Base-by-base conservation (phyloP, 2,797 vertebrate genomes). In the Eptatretus atami region DNA sequence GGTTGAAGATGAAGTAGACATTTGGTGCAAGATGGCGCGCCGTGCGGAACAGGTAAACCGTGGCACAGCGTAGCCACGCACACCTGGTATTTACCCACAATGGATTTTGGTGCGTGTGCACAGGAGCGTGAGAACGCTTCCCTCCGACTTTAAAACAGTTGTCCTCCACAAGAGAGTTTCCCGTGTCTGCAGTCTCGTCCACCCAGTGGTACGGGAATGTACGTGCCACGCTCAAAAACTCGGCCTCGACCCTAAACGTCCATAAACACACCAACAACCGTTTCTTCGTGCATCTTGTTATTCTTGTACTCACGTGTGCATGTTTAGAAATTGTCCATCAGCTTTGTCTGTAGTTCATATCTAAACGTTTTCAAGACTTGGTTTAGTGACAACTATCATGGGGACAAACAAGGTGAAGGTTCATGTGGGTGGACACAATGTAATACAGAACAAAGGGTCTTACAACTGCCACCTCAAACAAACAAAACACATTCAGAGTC, bases 221-320 rank as follows among this genome's bases (percentile, higher is more conserved):
- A 94, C 55, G 87, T 98, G 52, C 83, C 82, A 71, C 88, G 92
- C 68, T 77, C 90, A 73, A 73, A n/a, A 80, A 66, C 86, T 78
- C 19, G 92, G 87, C 63, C 77, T 84, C 63, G 79, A 71, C 57
- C 92, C 92, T 98, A 63, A 1, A 54, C 9, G 12, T 19, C 53
- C 6, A 15, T 53, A 69, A 65, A 67, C 0, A 4, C 14, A n/a
- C 24, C 61, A 11, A 10, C 14, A 6, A 44, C 6, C 61, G 65
- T 65, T n/a, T 65, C 66, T 24, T 15, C 44, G 61, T 65, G 4
- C 6, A 44, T 44, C 31, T 3, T 44, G 31, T 44, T 44, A 44
- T 8, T 44, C 31, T 44, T 44, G 31, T 8, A 44, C 6, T 44
- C 31, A 44, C 4, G 31, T 44, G 31, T 44, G 31, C 31, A 44